These are phyloP conservation scores for Sthenelais limicola DNA, from an alignment of 2,888 invertebrate species.

Conservation along the genomic window DNA sequence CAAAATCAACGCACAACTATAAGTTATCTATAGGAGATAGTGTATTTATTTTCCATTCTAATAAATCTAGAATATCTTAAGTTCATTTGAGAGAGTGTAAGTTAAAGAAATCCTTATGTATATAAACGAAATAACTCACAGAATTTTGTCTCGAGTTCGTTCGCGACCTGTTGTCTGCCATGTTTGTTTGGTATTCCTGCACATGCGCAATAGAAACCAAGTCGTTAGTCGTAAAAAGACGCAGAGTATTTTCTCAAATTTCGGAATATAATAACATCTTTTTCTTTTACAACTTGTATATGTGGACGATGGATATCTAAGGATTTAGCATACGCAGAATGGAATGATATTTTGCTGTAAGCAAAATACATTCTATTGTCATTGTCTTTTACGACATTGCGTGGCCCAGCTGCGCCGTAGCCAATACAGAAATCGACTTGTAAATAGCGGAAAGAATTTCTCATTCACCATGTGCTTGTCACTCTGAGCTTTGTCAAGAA, in stretches of 20 bases:
- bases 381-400: conserved; percentile 40
- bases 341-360: too few relatives aligned
- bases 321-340: too few relatives aligned
- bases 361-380: conserved; percentile 37
- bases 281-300: too few relatives aligned
- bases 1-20: too few relatives aligned
- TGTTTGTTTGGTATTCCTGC: conserved; percentile 22
- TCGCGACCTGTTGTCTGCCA: conserved; percentile 37
- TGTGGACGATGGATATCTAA: too few relatives aligned
- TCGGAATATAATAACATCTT: too few relatives aligned
- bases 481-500: conserved; percentile 22
- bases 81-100: too few relatives aligned
- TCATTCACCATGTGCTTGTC: conserved; percentile 36
- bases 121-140: background rate
- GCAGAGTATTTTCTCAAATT: too few relatives aligned
- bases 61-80: too few relatives aligned
- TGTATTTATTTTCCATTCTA: too few relatives aligned
- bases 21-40: too few relatives aligned
- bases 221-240: conserved; percentile 25
- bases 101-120: too few relatives aligned
- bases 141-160: conserved; percentile 15
- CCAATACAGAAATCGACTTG: conserved; percentile 16
- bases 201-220: conserved; percentile 33
- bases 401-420: conserved; percentile 43
- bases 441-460: conserved; percentile 41